Percentiles rank a stretch among this genome's conserved stretches.
Conservation (phyloP, 2,888 invertebrate species). For the Tinea pellionella region DNA sequence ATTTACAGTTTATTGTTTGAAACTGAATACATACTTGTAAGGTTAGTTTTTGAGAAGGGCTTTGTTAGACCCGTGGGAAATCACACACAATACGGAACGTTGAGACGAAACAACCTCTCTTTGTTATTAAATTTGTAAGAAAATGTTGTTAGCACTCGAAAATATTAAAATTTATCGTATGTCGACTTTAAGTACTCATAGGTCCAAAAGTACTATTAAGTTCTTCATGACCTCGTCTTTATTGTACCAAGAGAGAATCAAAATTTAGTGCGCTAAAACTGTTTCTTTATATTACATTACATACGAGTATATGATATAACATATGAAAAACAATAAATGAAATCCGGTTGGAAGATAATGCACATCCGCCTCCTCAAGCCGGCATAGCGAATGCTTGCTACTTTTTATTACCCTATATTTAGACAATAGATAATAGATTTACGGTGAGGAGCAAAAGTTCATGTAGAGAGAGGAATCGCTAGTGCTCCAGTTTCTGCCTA, state of each 20-base stretch:
- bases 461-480: too few relatives aligned
- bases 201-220: background rate
- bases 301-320: too few relatives aligned
- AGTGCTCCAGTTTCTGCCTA: too few relatives aligned
- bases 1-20: slow-evolving; percentile 1
- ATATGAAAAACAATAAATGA: too few relatives aligned
- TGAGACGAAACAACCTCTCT: background rate
- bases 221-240: background rate
- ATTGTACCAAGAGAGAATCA: too few relatives aligned
- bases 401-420: background rate
- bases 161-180: background rate
- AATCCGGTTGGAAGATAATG: too few relatives aligned
- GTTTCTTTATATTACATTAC: too few relatives aligned
- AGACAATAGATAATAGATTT: too few relatives aligned
- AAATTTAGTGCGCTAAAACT: too few relatives aligned
- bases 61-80: slow-evolving; percentile 28
- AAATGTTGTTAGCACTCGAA: slow-evolving; percentile 9
- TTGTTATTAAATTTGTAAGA: slow-evolving; percentile 13
- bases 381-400: too few relatives aligned
- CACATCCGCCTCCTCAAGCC: too few relatives aligned
- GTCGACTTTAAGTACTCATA: background rate
- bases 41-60: slow-evolving; percentile 16
- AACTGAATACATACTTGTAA: background rate
- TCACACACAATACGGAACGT: slow-evolving; percentile 17
- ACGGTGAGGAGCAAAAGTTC: too few relatives aligned